Evolutionary conservation across 2,113 vertebrate species (phyloP).

Genomic region (Ifrita kowaldi): DNA sequence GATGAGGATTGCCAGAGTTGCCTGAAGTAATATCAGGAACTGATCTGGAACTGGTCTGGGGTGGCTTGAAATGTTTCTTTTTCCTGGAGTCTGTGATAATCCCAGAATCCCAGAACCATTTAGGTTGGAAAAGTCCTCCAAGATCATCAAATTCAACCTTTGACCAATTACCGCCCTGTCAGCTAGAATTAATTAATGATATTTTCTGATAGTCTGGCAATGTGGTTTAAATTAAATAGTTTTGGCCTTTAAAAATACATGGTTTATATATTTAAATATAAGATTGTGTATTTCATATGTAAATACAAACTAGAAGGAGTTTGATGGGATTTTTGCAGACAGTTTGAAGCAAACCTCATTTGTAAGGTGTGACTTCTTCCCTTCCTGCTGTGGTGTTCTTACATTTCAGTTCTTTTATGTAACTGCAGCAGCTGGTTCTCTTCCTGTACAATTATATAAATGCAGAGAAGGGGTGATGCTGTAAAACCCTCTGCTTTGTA

Average conservation of each 20-base stretch:
- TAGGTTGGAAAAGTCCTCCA: neutral
- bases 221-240: neutral
- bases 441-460: neutral
- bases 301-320: neutral
- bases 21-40: neutral
- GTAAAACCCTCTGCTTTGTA: neutral
- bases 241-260: neutral
- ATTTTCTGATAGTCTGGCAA: neutral
- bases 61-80: neutral
- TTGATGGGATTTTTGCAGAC: neutral
- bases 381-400: neutral
- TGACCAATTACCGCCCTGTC: neutral
- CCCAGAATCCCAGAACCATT: neutral
- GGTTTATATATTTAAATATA: neutral
- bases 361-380: neutral
- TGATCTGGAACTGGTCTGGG: neutral
- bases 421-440: neutral
- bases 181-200: neutral
- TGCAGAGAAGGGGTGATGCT: neutral
- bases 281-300: neutral
- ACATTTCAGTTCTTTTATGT: neutral
- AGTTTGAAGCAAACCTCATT: neutral
- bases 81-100: neutral
- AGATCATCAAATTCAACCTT: neutral
- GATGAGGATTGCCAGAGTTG: neutral